phyloP scores from a whole-genome alignment of 2,888 invertebrate species.

The Mimas tiliae region DNA sequence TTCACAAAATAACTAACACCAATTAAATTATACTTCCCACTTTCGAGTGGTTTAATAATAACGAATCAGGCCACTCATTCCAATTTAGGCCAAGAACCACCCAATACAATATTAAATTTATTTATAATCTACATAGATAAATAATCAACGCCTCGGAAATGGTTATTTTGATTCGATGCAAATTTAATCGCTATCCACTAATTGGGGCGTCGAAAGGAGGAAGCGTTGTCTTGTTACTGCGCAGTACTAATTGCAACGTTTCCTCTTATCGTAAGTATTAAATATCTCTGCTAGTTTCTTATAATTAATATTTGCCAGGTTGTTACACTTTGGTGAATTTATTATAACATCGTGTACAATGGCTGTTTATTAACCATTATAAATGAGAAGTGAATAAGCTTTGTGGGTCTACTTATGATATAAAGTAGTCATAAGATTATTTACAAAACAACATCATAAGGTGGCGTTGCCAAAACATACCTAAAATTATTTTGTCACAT shows the following conservation, averaged over 20 bases:
- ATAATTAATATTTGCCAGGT: background rate
- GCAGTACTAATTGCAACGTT: background rate
- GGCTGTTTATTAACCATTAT: background rate
- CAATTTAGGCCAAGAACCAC: background rate
- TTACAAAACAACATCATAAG: background rate
- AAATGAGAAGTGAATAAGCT: background rate
- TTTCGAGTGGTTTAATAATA: too few species aligned
- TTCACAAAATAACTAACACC: too few species aligned
- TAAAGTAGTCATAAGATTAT: background rate
- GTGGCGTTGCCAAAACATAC: background rate
- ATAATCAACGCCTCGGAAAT: conserved; percentile 15
- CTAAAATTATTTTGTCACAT: background rate
- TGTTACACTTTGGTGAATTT: background rate
- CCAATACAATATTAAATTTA: conserved; percentile 3
- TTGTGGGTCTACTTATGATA: background rate
- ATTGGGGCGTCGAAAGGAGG: background rate
- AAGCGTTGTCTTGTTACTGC: background rate
- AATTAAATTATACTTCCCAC: too few species aligned
- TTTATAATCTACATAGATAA: background rate
- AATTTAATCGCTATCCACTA: conserved; percentile 8
- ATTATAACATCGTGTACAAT: background rate
- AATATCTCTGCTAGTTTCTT: background rate
- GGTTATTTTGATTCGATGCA: conserved; percentile 15
- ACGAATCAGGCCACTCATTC: too few species aligned
- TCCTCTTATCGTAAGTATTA: background rate